Evolutionary conservation across 1,140 invertebrate species (phyloP), one percentile per base, ranked within the genome.

Genomic region (Halyomorpha halys): DNA sequence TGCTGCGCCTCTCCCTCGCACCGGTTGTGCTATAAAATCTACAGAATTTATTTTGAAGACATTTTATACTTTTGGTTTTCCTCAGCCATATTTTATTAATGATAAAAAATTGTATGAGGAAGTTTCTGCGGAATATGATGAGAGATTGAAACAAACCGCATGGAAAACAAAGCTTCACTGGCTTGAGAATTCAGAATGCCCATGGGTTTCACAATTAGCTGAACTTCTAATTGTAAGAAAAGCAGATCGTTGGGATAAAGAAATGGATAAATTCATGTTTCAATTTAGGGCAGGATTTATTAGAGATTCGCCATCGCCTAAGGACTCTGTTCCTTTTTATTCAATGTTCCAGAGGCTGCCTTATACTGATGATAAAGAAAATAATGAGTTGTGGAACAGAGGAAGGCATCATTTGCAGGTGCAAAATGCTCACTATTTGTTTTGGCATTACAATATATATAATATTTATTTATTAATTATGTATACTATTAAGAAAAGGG

Each of bases 21-120:
- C 63, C 61, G 65, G 67, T 51, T 61, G 60, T 27, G 60, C 68
- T 64, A 51, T 27, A 15, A 65, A 65, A 21, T 49, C 70, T 5
- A 65, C 72, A 25, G 65, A 69, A 44, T 73, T 73, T 62, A 63
- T 74, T 11, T 68, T 72, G 64, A 67, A 70, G 34, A 67, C 69
- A n/a, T 73, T 73, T 61, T 73, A 72, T 47, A 68, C 61, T 18
- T 72, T 70, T 61, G 73, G 72, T 13, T 72, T 73, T 66, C 70
- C 72, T 56, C 44, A 62, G 23, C 11, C 30, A 25, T 53, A 62
- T 61, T 18, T 53, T 23, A 18, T 54, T 0, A 8, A 11, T n/a
- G 59, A 60, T 8, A 14, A 44, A 44, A 23, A 60, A 16, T 23
- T 66, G n/a, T 54, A 62, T 54, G 45, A 56, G 4, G 39, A n/a